Conservation (phyloP, 2,888 invertebrate species). For the Timema cristinae region DNA sequence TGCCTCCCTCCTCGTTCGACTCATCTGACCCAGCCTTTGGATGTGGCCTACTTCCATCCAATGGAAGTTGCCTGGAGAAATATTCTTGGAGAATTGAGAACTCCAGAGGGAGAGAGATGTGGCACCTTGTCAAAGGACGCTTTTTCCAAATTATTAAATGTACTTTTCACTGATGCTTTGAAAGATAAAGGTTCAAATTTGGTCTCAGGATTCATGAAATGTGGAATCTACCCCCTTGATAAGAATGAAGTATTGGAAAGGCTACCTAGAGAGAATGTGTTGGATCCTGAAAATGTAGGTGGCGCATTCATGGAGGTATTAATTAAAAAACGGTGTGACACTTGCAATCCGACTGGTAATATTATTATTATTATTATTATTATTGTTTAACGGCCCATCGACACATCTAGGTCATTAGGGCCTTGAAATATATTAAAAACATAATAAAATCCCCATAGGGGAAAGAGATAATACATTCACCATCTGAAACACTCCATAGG, state of each 20-base stretch:
- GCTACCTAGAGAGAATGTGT: slow-evolving; percentile 3
- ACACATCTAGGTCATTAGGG: too few species aligned
- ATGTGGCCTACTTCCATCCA: slow-evolving; percentile 40
- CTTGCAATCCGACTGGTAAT: neutral
- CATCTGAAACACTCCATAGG: too few species aligned
- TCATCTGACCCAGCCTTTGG: slow-evolving; percentile 40
- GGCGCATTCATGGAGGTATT: slow-evolving; percentile 1
- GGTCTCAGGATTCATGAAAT: slow-evolving; percentile 22
- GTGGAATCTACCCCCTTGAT: slow-evolving; percentile 23
- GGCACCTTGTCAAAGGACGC: slow-evolving; percentile 14
- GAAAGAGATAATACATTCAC: too few species aligned
- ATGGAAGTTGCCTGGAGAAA: slow-evolving; percentile 37
- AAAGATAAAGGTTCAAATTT: slow-evolving; percentile 12
- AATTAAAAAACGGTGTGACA: slow-evolving; percentile 14
- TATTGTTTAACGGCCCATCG: too few species aligned
- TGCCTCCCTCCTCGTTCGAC: slow-evolving; percentile 40
- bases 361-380: too few species aligned
- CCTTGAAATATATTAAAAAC: too few species aligned
- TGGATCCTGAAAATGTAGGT: slow-evolving; percentile 6
- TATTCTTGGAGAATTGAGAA: slow-evolving; percentile 31
- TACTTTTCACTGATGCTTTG: neutral
- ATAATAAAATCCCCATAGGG: too few species aligned
- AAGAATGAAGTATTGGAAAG: slow-evolving; percentile 12
- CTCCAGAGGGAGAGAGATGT: slow-evolving; percentile 24
- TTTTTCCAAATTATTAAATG: slow-evolving; percentile 14